These are phyloP conservation scores for Syrista parreyssii DNA, from an alignment of 2,888 invertebrate genomes.

Conservation along the genomic window DNA sequence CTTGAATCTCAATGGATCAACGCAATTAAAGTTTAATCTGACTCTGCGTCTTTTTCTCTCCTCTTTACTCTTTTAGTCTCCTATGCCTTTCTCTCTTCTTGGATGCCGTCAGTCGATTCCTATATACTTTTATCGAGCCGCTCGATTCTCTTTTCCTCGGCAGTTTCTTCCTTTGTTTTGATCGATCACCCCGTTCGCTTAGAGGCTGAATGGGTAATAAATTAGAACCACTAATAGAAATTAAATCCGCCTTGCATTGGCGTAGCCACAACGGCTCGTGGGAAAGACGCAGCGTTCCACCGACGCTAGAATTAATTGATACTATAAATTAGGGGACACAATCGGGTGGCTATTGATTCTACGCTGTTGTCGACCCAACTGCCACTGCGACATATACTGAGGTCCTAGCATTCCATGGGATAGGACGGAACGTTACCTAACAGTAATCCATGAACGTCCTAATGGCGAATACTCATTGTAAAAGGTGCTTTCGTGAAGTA, in stretches of 20 bases:
- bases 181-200: constrained; percentile 31
- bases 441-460: not conserved
- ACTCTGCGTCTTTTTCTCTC: constrained; percentile 26
- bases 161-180: constrained; percentile 38
- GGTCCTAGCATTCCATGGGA: constrained; percentile 13
- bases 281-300: constrained; percentile 34
- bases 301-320: constrained; percentile 61
- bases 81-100: constrained; percentile 23
- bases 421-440: not conserved
- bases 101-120: constrained; percentile 12
- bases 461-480: not conserved
- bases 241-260: constrained; percentile 53
- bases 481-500: not conserved
- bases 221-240: constrained; percentile 59
- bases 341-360: constrained; percentile 59
- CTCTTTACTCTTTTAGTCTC: constrained; percentile 8
- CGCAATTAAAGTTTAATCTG: constrained; percentile 46
- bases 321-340: constrained; percentile 64
- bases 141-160: constrained; percentile 17
- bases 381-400: constrained; percentile 7
- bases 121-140: constrained; percentile 13
- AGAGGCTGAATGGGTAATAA: constrained; percentile 50
- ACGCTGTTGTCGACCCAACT: constrained; percentile 16
- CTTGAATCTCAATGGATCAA: constrained; percentile 40
- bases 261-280: constrained; percentile 24